A percentile compares a stretch with the other conserved stretches of the same genome.
Conservation (phyloP, 2,797 vertebrate species). For the Rhinatrema bivittatum region DNA sequence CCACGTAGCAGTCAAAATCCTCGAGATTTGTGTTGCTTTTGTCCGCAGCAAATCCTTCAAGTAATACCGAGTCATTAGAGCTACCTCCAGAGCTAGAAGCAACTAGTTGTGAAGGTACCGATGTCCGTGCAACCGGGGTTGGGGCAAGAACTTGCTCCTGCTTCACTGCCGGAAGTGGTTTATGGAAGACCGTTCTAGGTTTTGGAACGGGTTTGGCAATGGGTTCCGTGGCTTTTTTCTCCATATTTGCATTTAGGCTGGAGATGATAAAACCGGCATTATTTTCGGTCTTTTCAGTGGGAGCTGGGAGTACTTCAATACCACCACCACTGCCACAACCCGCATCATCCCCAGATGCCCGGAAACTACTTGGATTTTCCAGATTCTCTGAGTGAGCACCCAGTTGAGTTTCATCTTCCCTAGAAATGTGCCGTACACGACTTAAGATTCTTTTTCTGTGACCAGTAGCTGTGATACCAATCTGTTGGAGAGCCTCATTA, state of each 20-base stretch:
- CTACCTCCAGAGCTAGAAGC: slow-evolving; percentile 32
- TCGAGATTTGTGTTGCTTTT: slow-evolving; percentile 33
- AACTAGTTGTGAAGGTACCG: background rate
- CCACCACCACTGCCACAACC: slow-evolving; percentile 5
- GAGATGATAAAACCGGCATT: accelerated
- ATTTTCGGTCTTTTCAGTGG: background rate
- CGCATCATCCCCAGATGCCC: slow-evolving; percentile 3
- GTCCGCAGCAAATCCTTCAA: slow-evolving; percentile 43
- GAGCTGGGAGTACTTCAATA: background rate
- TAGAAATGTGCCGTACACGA: slow-evolving; percentile 31
- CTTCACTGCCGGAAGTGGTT: slow-evolving; percentile 24
- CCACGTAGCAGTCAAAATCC: slow-evolving; percentile 1
- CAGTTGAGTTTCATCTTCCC: slow-evolving; percentile 5
- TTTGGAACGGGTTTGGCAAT: slow-evolving; percentile 75
- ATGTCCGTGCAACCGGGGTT: slow-evolving; percentile 7
- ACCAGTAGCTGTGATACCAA: slow-evolving; percentile 84
- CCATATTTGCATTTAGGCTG: background rate
- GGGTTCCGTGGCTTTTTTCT: slow-evolving; percentile 15
- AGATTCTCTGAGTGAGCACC: background rate
- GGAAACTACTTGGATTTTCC: background rate
- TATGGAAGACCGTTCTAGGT: slow-evolving; percentile 83
- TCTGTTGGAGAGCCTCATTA: slow-evolving; percentile 62
- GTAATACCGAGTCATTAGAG: slow-evolving; percentile 34
- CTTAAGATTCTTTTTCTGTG: slow-evolving; percentile 90
- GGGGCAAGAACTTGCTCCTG: slow-evolving; percentile 11